Percentiles rank a stretch among this genome's conserved stretches.
Conservation (phyloP, 2,797 vertebrate species). For the Adrianichthys oophorus region DNA sequence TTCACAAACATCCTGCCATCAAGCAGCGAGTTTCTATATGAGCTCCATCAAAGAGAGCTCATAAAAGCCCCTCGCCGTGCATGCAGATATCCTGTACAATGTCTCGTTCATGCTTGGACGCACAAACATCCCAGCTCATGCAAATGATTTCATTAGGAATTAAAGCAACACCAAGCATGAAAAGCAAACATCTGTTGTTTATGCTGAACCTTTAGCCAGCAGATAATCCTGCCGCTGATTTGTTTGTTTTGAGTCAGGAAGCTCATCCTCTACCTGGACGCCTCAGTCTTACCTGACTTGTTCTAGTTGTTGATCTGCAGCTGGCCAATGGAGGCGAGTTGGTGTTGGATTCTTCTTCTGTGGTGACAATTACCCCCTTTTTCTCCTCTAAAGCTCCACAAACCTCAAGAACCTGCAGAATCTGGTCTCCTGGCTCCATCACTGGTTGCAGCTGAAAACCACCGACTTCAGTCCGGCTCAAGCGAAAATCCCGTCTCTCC, state of each 20-base stretch:
- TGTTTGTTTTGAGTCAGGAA: not conserved
- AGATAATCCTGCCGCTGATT: not conserved
- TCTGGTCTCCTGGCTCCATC: slow-evolving; percentile 47
- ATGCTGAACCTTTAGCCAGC: not conserved
- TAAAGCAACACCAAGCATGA: slow-evolving; percentile 6
- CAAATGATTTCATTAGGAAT: slow-evolving; percentile 1
- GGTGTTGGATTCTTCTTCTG: slow-evolving; percentile 38
- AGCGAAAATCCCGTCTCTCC: slow-evolving; percentile 10
- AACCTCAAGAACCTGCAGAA: slow-evolving; percentile 58
- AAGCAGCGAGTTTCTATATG: slow-evolving; percentile 1
- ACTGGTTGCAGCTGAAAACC: slow-evolving; percentile 24
- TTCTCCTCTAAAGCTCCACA: slow-evolving; percentile 34
- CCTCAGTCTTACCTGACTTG: slow-evolving; percentile 57
- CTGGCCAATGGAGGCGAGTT: slow-evolving; percentile 26
- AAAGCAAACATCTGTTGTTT: slow-evolving; percentile 1
- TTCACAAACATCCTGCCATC: slow-evolving; percentile 3
- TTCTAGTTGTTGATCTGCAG: slow-evolving; percentile 33
- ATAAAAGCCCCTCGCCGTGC: not conserved
- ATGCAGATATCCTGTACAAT: not conserved
- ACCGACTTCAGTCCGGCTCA: slow-evolving; percentile 18
- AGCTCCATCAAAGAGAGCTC: not conserved
- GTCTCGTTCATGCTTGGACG: not conserved
- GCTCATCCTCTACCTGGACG: not conserved
- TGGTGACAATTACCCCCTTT: slow-evolving; percentile 51
- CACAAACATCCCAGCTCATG: slow-evolving; percentile 3